Percentiles rank a stretch among this genome's conserved stretches.
Conservation (phyloP, 2,113 vertebrate species). For the Melanerpes formicivorus region DNA sequence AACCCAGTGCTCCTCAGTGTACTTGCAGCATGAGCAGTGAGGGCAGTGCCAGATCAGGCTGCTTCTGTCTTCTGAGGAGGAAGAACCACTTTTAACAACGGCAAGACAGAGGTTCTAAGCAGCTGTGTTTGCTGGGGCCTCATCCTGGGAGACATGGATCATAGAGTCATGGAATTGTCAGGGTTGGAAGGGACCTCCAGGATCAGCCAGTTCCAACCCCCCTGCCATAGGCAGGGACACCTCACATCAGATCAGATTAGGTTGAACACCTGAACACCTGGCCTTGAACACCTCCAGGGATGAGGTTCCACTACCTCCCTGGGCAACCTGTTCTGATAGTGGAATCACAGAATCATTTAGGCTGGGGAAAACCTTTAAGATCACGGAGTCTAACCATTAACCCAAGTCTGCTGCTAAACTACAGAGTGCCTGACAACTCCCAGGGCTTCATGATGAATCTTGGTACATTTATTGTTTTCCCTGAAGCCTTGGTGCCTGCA, state of each 20-base stretch:
- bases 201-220: too few species aligned
- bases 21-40: accelerated
- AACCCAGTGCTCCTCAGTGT: not conserved
- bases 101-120: not conserved
- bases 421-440: not conserved
- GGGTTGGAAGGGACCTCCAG: too few species aligned
- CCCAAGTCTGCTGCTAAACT: not conserved
- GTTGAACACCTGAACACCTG: too few species aligned
- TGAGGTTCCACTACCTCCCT: too few species aligned
- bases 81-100: not conserved
- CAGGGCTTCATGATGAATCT: not conserved
- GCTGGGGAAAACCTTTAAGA: too few species aligned
- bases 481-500: not conserved
- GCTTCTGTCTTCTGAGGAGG: not conserved
- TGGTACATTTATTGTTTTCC: not conserved
- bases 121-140: not conserved
- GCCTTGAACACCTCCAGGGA: too few species aligned
- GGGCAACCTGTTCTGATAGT: too few species aligned
- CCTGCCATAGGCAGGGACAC: too few species aligned
- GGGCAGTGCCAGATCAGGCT: not conserved
- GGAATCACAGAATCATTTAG: too few species aligned
- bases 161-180: too few species aligned
- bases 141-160: not conserved
- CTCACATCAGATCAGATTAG: too few species aligned
- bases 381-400: too few species aligned